Evolutionary conservation across 2,888 invertebrate genomes (phyloP).

Genomic region (Cheilosia grossa): DNA sequence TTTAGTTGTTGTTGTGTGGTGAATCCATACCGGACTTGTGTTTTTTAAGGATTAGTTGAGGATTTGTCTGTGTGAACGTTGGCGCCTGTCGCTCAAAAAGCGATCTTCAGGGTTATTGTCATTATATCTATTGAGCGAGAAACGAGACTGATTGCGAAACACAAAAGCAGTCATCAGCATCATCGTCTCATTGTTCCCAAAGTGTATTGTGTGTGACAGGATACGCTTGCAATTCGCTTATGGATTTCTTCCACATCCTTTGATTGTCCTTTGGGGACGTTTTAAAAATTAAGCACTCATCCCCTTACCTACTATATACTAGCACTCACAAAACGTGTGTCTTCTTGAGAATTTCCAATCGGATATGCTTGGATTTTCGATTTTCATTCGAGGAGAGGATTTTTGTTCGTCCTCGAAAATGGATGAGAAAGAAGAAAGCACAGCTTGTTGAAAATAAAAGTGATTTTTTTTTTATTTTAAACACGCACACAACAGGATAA

Average conservation of each 20-base stretch:
- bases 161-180: constrained; percentile 17
- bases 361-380: constrained; percentile 64
- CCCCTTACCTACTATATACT: neutral
- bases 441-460: neutral
- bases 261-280: constrained; percentile 21
- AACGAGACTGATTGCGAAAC: constrained; percentile 13
- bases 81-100: neutral
- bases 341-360: constrained; percentile 39
- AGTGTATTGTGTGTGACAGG: constrained; percentile 31
- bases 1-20: neutral
- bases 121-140: constrained; percentile 38
- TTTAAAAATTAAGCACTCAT: constrained; percentile 49
- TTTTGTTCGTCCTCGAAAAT: constrained; percentile 5
- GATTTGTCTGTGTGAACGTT: neutral
- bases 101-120: constrained; percentile 8
- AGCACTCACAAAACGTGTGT: constrained; percentile 1
- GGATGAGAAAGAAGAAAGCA: neutral
- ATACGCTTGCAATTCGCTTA: constrained; percentile 42
- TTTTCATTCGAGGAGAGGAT: constrained; percentile 24
- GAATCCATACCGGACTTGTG: neutral
- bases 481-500: constrained; percentile 33
- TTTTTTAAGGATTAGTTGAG: constrained; percentile 12
- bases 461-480: constrained; percentile 3
- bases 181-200: constrained; percentile 43
- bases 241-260: constrained; percentile 1